phyloP scores from a whole-genome alignment of 2,888 invertebrate genomes.

The Parelbella ahira region DNA sequence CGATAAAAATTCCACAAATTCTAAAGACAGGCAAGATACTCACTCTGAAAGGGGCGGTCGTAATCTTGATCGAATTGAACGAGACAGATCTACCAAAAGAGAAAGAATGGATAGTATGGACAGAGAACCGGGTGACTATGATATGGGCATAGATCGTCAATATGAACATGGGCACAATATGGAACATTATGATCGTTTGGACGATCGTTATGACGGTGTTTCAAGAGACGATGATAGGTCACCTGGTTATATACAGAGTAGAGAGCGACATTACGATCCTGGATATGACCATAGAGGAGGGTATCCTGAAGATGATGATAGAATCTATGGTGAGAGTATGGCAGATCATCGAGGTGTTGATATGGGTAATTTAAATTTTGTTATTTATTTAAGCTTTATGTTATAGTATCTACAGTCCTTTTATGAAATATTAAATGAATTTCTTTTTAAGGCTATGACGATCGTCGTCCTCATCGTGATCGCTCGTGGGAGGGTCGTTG shows the following conservation, averaged over 20 bases:
- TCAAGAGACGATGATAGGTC: conserved; percentile 69
- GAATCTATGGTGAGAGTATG: conserved; percentile 72
- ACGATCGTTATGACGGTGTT: conserved; percentile 69
- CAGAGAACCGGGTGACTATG: conserved; percentile 72
- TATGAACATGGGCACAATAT: conserved; percentile 73
- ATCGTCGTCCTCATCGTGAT: conserved; percentile 72
- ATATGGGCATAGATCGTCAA: conserved; percentile 62
- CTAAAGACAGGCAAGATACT: conserved; percentile 70
- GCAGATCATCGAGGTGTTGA: conserved; percentile 68
- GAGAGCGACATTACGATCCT: conserved; percentile 72
- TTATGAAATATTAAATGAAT: too few relatives aligned
- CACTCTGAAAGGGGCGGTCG: conserved; percentile 72
- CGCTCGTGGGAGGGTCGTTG: conserved; percentile 80
- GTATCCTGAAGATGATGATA: conserved; percentile 77
- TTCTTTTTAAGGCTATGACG: conserved; percentile 78
- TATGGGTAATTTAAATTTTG: too few relatives aligned
- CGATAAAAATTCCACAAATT: conserved; percentile 68
- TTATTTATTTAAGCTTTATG: too few relatives aligned
- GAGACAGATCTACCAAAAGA: conserved; percentile 74
- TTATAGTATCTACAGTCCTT: too few relatives aligned
- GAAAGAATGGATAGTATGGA: conserved; percentile 71
- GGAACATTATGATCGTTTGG: conserved; percentile 73
- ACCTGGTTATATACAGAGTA: conserved; percentile 62
- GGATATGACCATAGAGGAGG: conserved; percentile 70
- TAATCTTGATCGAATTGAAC: conserved; percentile 70